Evolutionary conservation across 2,888 invertebrate species (phyloP), one percentile per base, ranked within the genome.

Genomic region (Petrolisthes manimaculis): DNA sequence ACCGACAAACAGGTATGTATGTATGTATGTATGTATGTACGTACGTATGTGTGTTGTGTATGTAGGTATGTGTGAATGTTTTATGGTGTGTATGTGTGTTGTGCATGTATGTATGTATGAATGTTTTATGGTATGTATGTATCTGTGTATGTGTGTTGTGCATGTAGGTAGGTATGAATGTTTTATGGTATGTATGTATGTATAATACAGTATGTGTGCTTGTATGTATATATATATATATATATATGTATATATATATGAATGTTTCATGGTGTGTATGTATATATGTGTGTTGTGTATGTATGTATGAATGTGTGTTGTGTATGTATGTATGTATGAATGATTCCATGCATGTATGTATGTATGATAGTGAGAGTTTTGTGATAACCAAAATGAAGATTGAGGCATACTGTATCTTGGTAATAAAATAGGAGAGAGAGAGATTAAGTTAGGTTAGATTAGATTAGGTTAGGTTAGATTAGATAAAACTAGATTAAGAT

Each of bases 121-220:
- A n/a, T 75, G 24, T 75, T 12, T 75, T 8, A 14, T 8, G 6
- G 24, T 75, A n/a, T 75, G 24, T 75, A n/a, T 24, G 24, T 75
- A n/a, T 75, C 8, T 75, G n/a, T 75, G 24, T 75, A n/a, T 75
- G 24, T 75, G 24, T 75, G 24, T 75, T 75, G 24, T 75, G 24
- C 21, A n/a, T 75, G 24, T 75, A n/a, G 8, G 24, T 75, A n/a
- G 8, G 24, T 75, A n/a, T 75, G 24, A 14, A n/a, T 75, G 24
- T 75, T 8, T 75, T 14, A 14, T 8, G 8, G 24, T 75, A n/a
- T 75, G n/a, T n/a, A n/a, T n/a, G n/a, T n/a, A n/a, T n/a, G n/a
- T n/a, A n/a, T n/a, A n/a, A n/a, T n/a, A n/a, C n/a, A n/a, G 54
- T 78, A 51, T 78, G 78, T 78, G 78, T 78, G 78, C 37, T 12